Evolutionary conservation across 2,888 invertebrate genomes (phyloP), one percentile per base, ranked within the genome.

Genomic region (Campoplex capitator): DNA sequence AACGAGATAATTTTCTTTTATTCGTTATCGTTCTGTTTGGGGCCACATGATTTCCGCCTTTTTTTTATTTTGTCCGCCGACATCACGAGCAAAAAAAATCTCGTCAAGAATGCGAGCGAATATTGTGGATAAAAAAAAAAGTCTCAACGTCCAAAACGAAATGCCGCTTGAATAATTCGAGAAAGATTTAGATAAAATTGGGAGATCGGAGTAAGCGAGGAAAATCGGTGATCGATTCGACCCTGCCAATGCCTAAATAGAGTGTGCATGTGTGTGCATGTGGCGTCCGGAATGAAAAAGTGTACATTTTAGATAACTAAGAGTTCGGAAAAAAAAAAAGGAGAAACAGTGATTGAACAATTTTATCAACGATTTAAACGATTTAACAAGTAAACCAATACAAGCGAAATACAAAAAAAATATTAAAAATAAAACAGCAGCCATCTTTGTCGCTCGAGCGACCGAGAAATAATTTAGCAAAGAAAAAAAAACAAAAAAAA

Each of bases 201-300:
- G 13, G 23, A 54, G 28, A 70, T n/a, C 23, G 56, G 42, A 42
- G 48, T 23, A 48, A 73, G 70, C 51, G 77, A 58, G 58, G 70
- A 73, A 68, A n/a, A 56, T 54, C n/a, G 32, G 58, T 81, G 76
- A 85, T 85, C 51, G 80, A 84, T 70, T 83, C 54, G 71, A 80
- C 79, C 76, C 83, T 83, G 86, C 79, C 86, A 83, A 86, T 86
- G 86, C 83, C 86, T 86, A 79, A 86, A 83, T 83, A 80, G 83
- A 83, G 76, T 56, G 83, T 79, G 58, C 62, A 18, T 51, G 58
- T 68, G 68, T 82, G 58, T 75, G 77, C 58, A n/a, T 51, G 48
- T 77, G 58, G 45, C 45, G 70, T 67, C 51, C 38, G 48, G 18
- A 75, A 38, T 32, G 45, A 23, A 77, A 77, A 51, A 48, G 76